Conservation (phyloP, 2,113 vertebrate genomes). For the Microtus oregoni region DNA sequence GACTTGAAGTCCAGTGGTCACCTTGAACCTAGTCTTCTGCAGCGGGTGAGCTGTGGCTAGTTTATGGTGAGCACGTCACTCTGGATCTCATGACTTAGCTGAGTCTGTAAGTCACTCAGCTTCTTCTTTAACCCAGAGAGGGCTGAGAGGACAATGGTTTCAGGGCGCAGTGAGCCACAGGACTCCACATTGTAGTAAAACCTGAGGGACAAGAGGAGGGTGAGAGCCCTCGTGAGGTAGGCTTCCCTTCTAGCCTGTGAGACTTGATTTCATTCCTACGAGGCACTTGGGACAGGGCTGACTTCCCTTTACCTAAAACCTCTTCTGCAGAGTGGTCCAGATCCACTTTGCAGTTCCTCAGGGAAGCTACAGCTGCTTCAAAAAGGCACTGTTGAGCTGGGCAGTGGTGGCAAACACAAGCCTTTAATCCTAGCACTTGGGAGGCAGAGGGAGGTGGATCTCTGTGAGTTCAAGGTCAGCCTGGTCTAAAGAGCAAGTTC, state of each 20-base stretch:
- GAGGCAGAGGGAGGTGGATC: neutral
- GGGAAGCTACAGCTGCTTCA: neutral
- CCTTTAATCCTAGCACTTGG: neutral
- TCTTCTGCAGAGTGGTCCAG: neutral
- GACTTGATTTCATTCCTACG: neutral
- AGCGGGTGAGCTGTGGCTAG: conserved; percentile 71
- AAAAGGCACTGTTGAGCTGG: neutral
- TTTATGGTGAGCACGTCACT: conserved; percentile 98
- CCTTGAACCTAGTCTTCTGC: no score
- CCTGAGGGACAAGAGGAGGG: conserved; percentile 83
- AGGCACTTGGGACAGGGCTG: neutral
- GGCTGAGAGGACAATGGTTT: conserved; percentile 97
- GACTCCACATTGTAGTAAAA: conserved; percentile 99
- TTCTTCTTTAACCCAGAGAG: conserved; percentile 97
- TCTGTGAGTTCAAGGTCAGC: neutral
- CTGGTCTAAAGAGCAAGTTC: neutral
- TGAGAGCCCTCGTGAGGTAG: neutral
- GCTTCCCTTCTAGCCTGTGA: neutral
- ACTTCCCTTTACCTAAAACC: neutral
- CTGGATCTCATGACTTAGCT: conserved; percentile 98
- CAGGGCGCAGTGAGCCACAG: conserved; percentile 95
- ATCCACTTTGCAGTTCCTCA: neutral
- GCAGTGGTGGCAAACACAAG: neutral
- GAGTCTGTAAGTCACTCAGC: conserved; percentile 97
- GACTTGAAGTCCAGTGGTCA: neutral